phyloP scores from a whole-genome alignment of 2,113 vertebrate genomes.

The Carassius carassius region DNA sequence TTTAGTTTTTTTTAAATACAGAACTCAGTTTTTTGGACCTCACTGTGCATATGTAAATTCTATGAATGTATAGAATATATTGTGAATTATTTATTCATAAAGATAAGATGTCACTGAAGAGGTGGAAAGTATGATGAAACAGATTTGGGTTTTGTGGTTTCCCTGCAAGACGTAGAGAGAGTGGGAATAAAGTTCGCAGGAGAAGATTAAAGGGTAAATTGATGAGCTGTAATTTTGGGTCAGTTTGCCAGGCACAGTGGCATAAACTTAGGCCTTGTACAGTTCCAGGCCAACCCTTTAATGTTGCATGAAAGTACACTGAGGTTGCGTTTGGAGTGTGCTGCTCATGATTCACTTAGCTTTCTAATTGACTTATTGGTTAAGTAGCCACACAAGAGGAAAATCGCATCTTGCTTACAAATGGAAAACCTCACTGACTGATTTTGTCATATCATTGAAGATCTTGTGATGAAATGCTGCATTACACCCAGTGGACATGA shows the following conservation, averaged over 20 bases:
- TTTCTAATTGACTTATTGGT: slow-evolving; percentile 40
- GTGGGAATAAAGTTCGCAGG: slow-evolving; percentile 46
- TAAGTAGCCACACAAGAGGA: slow-evolving; percentile 29
- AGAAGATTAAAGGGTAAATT: slow-evolving; percentile 60
- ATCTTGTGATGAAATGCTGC: neutral
- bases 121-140: neutral
- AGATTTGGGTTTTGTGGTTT: slow-evolving; percentile 45
- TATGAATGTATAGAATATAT: neutral
- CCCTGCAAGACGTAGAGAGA: slow-evolving; percentile 55
- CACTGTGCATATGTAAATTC: neutral
- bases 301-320: slow-evolving; percentile 48
- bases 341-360: slow-evolving; percentile 48
- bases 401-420: neutral
- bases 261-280: slow-evolving; percentile 36
- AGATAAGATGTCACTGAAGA: neutral
- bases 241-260: slow-evolving; percentile 59
- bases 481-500: neutral
- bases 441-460: neutral
- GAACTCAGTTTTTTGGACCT: neutral
- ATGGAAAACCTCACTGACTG: neutral
- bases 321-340: slow-evolving; percentile 49
- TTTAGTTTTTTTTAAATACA: too few relatives aligned
- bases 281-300: slow-evolving; percentile 44
- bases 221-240: slow-evolving; percentile 62
- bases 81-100: neutral